Base-by-base conservation (phyloP, 2,888 invertebrate species). In the Drosophila bunnanda region DNA sequence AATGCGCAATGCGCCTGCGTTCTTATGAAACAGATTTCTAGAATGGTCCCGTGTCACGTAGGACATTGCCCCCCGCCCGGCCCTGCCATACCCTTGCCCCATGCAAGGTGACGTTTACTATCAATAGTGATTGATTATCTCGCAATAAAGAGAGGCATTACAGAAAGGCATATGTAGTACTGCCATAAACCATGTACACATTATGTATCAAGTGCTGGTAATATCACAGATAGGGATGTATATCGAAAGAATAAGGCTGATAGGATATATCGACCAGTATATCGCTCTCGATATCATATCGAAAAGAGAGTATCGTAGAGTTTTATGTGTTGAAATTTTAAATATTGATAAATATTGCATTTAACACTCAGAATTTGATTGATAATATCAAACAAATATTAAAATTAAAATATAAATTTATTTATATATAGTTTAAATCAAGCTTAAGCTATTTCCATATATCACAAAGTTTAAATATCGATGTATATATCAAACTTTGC, bases 11-110 rank as follows among this genome's bases (percentile, higher is more conserved):
- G 75, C 75, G 75, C 68, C 75, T 67, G 76, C 75, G 76, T 68
- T 59, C 68, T 75, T 68, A 75, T 60, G n/a, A 48, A 71, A 46
- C 48, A 22, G 74, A 74, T 72, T 74, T 72, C 74, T 64, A 53
- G 44, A 41, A 73, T 44, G 39, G 44, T 28, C 30, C 50, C 22
- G 54, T 32, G 56, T 44, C 72, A 72, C 72, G 74, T 58, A 46
- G 38, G 44, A 41, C 36, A 34, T 43, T 46, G 20, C 4, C 50
- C 12, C 15, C 25, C 25, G 4, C 6, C n/a, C n/a, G 15, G 32
- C 44, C n/a, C 8, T 10, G 3, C n/a, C n/a, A 12, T 7, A n/a
- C 9, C 22, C 34, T 7, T 25, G 17, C 1, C 22, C 36, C 28
- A 17, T 10, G 15, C 0, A 48, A 7, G 17, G 28, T 34, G 61